phyloP scores from a whole-genome alignment of 2,888 invertebrate species.

The Dasysyrphus albostriatus region DNA sequence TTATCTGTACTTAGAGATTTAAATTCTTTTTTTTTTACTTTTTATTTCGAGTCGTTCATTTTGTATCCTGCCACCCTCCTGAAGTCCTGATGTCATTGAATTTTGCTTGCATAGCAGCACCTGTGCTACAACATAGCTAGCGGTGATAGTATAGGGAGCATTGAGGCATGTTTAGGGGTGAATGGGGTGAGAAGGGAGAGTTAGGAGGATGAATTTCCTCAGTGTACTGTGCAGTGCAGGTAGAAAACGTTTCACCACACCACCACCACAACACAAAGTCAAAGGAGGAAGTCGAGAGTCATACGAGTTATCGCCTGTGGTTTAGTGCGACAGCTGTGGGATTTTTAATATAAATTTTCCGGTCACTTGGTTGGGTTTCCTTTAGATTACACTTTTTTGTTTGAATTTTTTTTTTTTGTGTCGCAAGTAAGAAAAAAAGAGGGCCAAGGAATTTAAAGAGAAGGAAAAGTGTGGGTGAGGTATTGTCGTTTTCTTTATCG shows the following conservation, averaged over 20 bases:
- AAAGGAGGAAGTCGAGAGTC: constrained; percentile 68
- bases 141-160: constrained; percentile 22
- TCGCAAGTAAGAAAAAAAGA: neutral
- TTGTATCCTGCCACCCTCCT: constrained; percentile 45
- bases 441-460: constrained; percentile 15
- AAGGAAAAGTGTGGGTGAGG: neutral
- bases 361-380: constrained; percentile 69
- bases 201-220: neutral
- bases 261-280: constrained; percentile 39
- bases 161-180: constrained; percentile 41
- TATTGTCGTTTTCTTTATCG: constrained; percentile 33
- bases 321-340: constrained; percentile 75
- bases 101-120: constrained; percentile 60
- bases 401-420: constrained; percentile 31
- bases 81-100: constrained; percentile 24
- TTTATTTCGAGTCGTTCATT: constrained; percentile 28
- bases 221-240: constrained; percentile 31
- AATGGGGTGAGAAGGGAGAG: neutral
- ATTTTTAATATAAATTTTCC: constrained; percentile 76
- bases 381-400: constrained; percentile 41
- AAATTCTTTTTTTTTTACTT: constrained; percentile 40
- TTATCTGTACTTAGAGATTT: constrained; percentile 73
- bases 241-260: constrained; percentile 35
- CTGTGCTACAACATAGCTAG: constrained; percentile 37
- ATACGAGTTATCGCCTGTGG: constrained; percentile 75